phyloP scores from a whole-genome alignment of 2,888 invertebrate genomes.

The Heliconius charithonia region DNA sequence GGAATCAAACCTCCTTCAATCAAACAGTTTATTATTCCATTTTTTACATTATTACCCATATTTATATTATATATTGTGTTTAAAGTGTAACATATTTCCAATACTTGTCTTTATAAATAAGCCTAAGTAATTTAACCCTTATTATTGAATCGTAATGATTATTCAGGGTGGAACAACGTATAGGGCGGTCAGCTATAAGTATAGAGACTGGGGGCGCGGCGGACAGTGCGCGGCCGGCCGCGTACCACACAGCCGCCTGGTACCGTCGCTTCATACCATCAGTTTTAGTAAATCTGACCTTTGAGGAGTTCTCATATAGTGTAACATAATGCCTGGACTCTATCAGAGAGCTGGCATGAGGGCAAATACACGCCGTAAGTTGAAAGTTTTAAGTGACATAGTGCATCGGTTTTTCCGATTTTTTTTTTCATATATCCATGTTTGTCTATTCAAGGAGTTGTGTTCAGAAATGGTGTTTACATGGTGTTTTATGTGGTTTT shows the following conservation, averaged over 20 bases:
- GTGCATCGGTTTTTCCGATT: not conserved
- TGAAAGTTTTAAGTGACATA: slow-evolving; percentile 26
- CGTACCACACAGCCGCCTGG: slow-evolving; percentile 74
- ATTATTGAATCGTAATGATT: slow-evolving; percentile 64
- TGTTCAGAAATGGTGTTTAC: not conserved
- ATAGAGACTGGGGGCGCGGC: slow-evolving; percentile 64
- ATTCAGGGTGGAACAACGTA: slow-evolving; percentile 70
- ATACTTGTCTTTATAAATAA: not conserved
- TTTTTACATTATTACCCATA: no score
- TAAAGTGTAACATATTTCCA: no score
- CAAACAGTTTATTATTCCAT: no score
- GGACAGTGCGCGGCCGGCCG: slow-evolving; percentile 80
- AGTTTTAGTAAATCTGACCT: slow-evolving; percentile 67
- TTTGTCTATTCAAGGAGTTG: not conserved
- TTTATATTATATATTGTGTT: not conserved
- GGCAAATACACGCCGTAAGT: slow-evolving; percentile 65
- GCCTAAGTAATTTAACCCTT: slow-evolving; percentile 53
- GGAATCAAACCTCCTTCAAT: no score
- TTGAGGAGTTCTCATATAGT: slow-evolving; percentile 50
- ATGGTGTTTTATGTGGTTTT: not conserved
- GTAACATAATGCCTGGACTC: slow-evolving; percentile 70
- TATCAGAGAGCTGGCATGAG: slow-evolving; percentile 62
- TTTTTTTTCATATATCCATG: not conserved
- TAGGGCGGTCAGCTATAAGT: slow-evolving; percentile 77
- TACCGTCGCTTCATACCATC: slow-evolving; percentile 61